Evolutionary conservation across 2,888 invertebrate genomes (phyloP).

Genomic region (Diaprepes abbreviatus): DNA sequence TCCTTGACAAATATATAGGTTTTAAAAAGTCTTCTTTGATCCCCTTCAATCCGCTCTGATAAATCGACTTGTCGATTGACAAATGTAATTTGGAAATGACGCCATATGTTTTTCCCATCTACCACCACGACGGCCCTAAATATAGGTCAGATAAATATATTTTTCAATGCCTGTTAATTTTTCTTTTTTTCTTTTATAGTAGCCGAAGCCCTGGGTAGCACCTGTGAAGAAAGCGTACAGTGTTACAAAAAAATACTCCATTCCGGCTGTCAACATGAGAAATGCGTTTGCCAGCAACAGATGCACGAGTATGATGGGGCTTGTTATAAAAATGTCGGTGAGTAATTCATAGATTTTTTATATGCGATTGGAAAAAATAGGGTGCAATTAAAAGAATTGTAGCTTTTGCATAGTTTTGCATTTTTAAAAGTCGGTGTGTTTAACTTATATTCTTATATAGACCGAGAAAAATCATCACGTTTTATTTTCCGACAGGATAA

Average conservation of each 20-base stretch:
- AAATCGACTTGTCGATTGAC: constrained; percentile 17
- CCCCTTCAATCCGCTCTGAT: background rate
- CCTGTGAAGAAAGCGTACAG: constrained; percentile 58
- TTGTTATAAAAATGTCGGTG: constrained; percentile 57
- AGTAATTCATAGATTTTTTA: no score
- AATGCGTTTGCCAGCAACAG: constrained; percentile 57
- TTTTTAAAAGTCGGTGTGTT: no score
- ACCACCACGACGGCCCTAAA: background rate
- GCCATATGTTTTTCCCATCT: constrained; percentile 8
- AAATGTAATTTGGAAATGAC: constrained; percentile 2
- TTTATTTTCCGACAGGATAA: no score
- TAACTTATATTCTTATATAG: no score
- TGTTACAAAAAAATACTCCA: constrained; percentile 54
- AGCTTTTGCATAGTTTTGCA: no score
- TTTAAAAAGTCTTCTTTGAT: constrained; percentile 14
- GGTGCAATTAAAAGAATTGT: no score
- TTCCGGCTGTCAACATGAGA: constrained; percentile 55
- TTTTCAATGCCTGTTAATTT: background rate
- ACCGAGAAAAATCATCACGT: no score
- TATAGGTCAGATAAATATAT: constrained; percentile 7
- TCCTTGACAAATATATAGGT: background rate
- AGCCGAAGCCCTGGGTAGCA: constrained; percentile 53
- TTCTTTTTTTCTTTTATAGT: constrained; percentile 52
- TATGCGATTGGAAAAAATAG: no score
- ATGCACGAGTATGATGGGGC: constrained; percentile 54